Conservation (phyloP, 2,888 invertebrate species). For the Drosophila borborema region DNA sequence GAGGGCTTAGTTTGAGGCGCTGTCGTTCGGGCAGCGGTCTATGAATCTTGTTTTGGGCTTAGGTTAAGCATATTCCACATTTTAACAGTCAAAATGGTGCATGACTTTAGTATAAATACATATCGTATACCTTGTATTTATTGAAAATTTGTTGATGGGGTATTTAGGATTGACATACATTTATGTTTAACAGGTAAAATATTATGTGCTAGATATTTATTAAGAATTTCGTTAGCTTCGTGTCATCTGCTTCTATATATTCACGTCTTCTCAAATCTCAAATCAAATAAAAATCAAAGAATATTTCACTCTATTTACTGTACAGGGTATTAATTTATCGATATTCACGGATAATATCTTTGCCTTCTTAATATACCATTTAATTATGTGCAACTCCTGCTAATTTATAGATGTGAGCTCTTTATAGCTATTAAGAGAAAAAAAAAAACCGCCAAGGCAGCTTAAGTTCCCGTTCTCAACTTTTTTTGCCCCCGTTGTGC, state of each 20-base stretch:
- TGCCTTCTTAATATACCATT: not conserved
- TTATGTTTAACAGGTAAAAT: not conserved
- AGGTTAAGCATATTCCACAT: constrained; percentile 12
- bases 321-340: not conserved
- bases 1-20: not conserved
- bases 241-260: too few species aligned
- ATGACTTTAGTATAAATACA: not conserved
- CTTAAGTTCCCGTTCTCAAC: constrained; percentile 5
- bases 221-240: too few species aligned
- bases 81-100: constrained; percentile 2
- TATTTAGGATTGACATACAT: not conserved
- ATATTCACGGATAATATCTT: not conserved
- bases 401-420: constrained; percentile 11
- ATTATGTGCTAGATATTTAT: too few species aligned
- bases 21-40: not conserved
- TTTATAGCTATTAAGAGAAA: constrained; percentile 9
- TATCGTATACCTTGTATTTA: not conserved
- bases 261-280: too few species aligned
- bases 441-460: constrained; percentile 7
- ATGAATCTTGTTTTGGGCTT: constrained; percentile 11
- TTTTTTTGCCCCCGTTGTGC: constrained; percentile 6
- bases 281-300: not conserved
- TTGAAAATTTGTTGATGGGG: not conserved
- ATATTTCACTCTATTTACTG: not conserved
- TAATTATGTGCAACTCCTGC: not conserved